phyloP scores from a whole-genome alignment of 2,797 vertebrate species.

The Eidolon dupreanum region DNA sequence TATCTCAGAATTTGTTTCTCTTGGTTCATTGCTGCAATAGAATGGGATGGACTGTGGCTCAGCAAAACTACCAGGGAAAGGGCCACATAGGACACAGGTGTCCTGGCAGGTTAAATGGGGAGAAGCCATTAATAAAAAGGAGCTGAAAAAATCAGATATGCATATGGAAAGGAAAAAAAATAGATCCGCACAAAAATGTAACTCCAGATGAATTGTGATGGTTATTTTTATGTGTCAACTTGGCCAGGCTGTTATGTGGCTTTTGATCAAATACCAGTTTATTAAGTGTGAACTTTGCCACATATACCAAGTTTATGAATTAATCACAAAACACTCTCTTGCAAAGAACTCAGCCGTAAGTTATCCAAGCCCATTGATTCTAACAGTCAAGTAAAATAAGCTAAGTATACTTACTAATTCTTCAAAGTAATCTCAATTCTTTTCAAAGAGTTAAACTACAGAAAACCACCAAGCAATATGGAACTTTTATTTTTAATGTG shows the following conservation, averaged over 20 bases:
- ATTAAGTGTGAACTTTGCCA: neutral
- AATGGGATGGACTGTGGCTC: neutral
- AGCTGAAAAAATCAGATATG: neutral
- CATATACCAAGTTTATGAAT: neutral
- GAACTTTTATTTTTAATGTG: conserved; percentile 91
- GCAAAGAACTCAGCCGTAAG: neutral
- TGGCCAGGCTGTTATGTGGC: neutral
- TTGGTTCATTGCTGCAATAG: neutral
- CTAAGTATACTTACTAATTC: neutral
- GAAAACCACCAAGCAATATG: conserved; percentile 58
- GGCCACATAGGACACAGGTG: neutral
- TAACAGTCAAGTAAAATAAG: neutral
- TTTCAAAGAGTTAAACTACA: conserved; percentile 43
- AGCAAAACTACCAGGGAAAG: neutral
- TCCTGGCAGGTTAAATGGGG: neutral
- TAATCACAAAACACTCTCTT: neutral
- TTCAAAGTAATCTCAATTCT: neutral
- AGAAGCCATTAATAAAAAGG: neutral
- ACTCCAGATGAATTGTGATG: neutral
- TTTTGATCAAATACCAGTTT: neutral
- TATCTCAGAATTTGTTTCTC: neutral
- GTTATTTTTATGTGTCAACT: neutral
- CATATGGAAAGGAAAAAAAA: neutral
- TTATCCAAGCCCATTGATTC: neutral
- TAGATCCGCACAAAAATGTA: neutral